Percentiles rank a stretch among this genome's conserved stretches.
These are phyloP conservation scores for Hartigia nigra DNA, from an alignment of 2,888 invertebrate genomes.

Conservation along the genomic window DNA sequence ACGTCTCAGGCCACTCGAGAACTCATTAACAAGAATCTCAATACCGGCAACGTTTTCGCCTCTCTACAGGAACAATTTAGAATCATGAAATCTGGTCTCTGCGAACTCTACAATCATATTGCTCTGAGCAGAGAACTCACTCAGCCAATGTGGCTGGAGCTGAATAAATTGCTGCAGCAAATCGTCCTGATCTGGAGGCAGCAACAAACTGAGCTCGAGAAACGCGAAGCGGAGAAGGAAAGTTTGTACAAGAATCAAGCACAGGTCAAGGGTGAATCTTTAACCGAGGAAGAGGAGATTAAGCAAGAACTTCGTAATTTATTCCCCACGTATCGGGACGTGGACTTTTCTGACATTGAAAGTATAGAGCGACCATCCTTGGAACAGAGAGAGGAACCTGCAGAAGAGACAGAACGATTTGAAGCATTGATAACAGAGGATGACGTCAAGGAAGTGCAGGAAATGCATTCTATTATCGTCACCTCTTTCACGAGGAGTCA, in stretches of 20 bases:
- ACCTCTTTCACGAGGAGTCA: conserved; percentile 71
- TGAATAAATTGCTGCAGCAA: conserved; percentile 70
- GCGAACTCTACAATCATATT: conserved; percentile 76
- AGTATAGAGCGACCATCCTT: conserved; percentile 51
- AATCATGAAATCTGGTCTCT: conserved; percentile 76
- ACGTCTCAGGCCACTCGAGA: conserved; percentile 62
- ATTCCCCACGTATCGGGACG: conserved; percentile 77
- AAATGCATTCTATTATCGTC: conserved; percentile 73
- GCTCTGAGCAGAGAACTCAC: conserved; percentile 69
- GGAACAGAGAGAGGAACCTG: conserved; percentile 36
- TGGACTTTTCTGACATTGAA: conserved; percentile 78
- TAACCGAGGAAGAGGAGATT: conserved; percentile 77
- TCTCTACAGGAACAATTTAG: conserved; percentile 68
- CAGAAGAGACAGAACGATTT: conserved; percentile 43
- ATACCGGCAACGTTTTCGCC: conserved; percentile 37
- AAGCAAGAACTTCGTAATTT: conserved; percentile 74
- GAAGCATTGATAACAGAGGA: conserved; percentile 66
- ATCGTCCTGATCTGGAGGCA: conserved; percentile 81
- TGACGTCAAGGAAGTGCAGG: conserved; percentile 71
- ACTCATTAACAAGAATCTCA: conserved; percentile 60
- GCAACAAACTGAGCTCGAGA: conserved; percentile 77
- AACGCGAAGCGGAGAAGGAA: conserved; percentile 79
- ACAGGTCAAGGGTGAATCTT: conserved; percentile 73
- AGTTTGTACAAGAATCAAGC: conserved; percentile 80
- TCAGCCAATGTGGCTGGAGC: conserved; percentile 63